Conservation (phyloP, 2,888 invertebrate genomes). For the Portevinia maculata region DNA sequence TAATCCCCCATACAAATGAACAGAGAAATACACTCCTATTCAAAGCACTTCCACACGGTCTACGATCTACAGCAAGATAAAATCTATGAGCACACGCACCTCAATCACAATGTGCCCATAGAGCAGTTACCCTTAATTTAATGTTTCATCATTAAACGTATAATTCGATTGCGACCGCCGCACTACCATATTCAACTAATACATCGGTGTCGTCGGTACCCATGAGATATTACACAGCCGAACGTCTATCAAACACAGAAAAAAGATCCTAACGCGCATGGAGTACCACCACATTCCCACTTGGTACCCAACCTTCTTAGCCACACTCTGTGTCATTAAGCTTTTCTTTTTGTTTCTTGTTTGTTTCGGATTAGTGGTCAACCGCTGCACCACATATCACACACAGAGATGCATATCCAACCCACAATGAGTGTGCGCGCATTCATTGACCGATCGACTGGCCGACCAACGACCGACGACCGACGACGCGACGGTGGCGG, state of each 20-base stretch:
- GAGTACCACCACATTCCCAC: conserved; percentile 60
- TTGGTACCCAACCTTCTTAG: conserved; percentile 48
- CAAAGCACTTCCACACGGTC: conserved; percentile 14
- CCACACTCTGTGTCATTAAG: conserved; percentile 50
- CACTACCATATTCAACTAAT: conserved; percentile 6
- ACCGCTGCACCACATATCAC: conserved; percentile 4
- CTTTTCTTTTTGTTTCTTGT: conserved; percentile 13
- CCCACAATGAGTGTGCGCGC: conserved; percentile 50
- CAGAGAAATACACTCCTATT: conserved; percentile 17
- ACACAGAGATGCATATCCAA: conserved; percentile 2
- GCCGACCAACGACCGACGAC: too few relatives aligned
- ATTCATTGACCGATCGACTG: conserved; percentile 58
- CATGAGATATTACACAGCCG: conserved; percentile 60
- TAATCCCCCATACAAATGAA: conserved; percentile 37
- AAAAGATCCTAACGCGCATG: conserved; percentile 35
- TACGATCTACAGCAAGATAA: conserved; percentile 23
- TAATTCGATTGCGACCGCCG: conserved; percentile 54
- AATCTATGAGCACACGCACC: conserved; percentile 56
- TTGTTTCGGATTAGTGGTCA: conserved; percentile 34
- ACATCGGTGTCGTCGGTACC: conserved; percentile 26
- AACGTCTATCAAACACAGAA: conserved; percentile 42
- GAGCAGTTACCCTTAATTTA: conserved; percentile 72
- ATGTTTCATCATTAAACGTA: conserved; percentile 68
- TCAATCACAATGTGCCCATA: conserved; percentile 45
- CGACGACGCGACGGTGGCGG: conserved; percentile 43